Base-by-base conservation (phyloP, 2,797 vertebrate species). In the Notolabrus celidotus region DNA sequence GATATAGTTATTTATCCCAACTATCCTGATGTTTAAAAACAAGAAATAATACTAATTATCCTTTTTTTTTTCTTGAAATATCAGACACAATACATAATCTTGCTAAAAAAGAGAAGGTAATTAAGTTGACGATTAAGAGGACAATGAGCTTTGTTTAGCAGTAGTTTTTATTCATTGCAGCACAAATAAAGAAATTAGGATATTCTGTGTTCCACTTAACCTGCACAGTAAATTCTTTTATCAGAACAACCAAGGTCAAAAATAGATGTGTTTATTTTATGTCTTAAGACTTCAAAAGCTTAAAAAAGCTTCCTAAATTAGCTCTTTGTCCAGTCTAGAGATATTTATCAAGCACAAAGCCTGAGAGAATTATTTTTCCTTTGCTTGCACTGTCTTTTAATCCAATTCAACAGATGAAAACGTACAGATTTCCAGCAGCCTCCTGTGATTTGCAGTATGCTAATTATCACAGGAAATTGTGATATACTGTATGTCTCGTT, bases 401-500 rank as follows among this genome's bases (percentile, higher is more conserved):
- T 49, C 49, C 56, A 70, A 57, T 67, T 43, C 31, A 63, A 45
- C 46, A 56, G 47, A 72, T 65, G 15, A 64, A 63, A 17, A 39
- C 16, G 12, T 27, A 11, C 49, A 8, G 46, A 33, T 59, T 64
- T 74, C 22, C 20, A 46, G 20, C 19, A 39, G 27, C 19, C 36
- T 42, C 57, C 54, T 66, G 41, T 80, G 55, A 65, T 81, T 45
- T 77, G 19, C 53, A 64, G 17, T 39, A 25, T 59, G 49, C 27
- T 71, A 45, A 82, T 81, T 79, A 65, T 65, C 38, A 61, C n/a
- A 60, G n/a, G 4, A 63, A 65, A 56, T 61, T 17, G 47, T 59
- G 29, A 31, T 31, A 29, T 31, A 20, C 63, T 34, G 42, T 34
- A 43, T n/a, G 23, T 11, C 10, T 59, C 25, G 57, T 71, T 78